These are phyloP conservation scores for Prunella himalayana DNA, from an alignment of 2,113 vertebrate species.

Conservation along the genomic window DNA sequence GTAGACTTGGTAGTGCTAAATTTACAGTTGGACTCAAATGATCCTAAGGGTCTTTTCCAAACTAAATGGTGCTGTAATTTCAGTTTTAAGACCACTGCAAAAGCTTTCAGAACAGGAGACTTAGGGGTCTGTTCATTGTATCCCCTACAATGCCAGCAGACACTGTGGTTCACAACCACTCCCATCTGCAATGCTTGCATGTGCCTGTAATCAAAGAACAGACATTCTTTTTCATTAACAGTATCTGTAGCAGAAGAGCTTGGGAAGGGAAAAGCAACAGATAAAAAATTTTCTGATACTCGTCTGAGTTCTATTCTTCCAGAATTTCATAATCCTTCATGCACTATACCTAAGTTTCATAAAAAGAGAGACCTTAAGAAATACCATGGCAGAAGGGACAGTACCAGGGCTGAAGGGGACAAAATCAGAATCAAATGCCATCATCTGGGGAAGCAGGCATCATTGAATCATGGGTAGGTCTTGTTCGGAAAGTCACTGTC, in stretches of 20 bases:
- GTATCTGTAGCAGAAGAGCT: neutral
- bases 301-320: neutral
- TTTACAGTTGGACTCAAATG: accelerated
- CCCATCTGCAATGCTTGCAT: neutral
- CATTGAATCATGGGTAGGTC: accelerated
- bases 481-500: neutral
- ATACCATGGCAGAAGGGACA: neutral
- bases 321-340: neutral
- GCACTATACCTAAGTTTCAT: neutral
- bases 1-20: neutral
- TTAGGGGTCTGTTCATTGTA: neutral
- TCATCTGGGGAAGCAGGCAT: neutral
- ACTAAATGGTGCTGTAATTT: neutral
- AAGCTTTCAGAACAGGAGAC: neutral
- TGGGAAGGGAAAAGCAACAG: neutral
- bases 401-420: neutral
- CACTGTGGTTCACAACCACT: neutral
- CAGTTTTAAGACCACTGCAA: neutral
- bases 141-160: neutral
- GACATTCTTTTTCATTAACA: neutral
- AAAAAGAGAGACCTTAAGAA: neutral
- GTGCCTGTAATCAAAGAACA: neutral
- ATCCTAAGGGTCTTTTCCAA: neutral
- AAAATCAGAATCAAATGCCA: neutral
- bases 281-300: neutral